Percentiles rank a stretch among this genome's conserved stretches.
phyloP scores from a whole-genome alignment of 1,140 invertebrate species.

The Sitobion miscanthi region DNA sequence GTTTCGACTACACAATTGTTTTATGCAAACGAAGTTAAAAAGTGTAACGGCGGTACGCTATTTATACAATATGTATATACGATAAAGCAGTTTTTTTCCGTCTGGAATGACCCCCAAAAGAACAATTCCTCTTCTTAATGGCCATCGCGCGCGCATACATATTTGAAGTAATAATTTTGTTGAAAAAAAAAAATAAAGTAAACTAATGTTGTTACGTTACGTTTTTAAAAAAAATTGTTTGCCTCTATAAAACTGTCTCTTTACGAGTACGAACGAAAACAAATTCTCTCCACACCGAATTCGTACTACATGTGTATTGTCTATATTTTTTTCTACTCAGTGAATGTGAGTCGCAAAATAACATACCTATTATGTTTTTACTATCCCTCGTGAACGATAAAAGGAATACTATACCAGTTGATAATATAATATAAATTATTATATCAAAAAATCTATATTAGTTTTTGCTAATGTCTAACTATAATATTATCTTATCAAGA shows the following conservation, averaged over 20 bases:
- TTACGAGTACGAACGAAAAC: neutral
- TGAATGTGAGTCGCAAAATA: neutral
- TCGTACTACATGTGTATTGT: neutral
- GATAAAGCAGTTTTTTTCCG: conserved; percentile 36
- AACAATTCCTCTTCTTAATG: conserved; percentile 43
- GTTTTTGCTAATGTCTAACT: too few relatives aligned
- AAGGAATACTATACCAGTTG: neutral
- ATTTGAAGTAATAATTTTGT: conserved; percentile 28
- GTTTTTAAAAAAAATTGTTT: neutral
- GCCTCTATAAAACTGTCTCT: neutral
- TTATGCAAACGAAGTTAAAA: conserved; percentile 53
- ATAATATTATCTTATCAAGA: too few relatives aligned
- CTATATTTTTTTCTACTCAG: neutral
- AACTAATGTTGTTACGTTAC: neutral
- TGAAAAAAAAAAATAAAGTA: neutral
- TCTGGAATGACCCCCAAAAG: conserved; percentile 35
- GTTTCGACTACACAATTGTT: conserved; percentile 27
- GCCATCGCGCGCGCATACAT: neutral
- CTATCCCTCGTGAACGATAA: neutral
- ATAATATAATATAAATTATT: neutral
- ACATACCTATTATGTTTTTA: neutral
- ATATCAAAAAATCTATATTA: too few relatives aligned
- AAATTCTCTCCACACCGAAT: neutral
- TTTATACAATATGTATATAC: conserved; percentile 15
- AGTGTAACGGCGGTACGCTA: conserved; percentile 36